phyloP scores from a whole-genome alignment of 2,797 vertebrate species.

The Thamnophis elegans region DNA sequence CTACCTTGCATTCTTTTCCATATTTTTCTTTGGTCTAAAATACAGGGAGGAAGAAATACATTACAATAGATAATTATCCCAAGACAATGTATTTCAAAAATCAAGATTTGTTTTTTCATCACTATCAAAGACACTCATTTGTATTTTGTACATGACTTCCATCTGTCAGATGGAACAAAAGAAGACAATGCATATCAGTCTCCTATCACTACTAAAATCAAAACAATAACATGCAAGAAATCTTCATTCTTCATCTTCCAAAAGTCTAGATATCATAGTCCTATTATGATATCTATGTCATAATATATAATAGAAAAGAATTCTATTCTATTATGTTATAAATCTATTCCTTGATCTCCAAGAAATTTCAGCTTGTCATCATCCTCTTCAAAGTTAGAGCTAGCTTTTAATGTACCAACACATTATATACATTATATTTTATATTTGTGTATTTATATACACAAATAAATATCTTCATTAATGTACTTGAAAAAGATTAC shows the following conservation, averaged over 20 bases:
- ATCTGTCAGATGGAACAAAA: not conserved
- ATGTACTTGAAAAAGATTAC: not conserved
- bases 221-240: not conserved
- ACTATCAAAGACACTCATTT: not conserved
- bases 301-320: no score
- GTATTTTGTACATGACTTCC: not conserved
- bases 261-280: not conserved
- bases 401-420: not conserved
- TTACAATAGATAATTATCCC: conserved; percentile 8
- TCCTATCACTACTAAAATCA: not conserved
- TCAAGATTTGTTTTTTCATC: not conserved
- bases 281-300: not conserved
- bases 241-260: not conserved
- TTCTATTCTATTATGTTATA: no score
- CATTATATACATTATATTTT: no score
- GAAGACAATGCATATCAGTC: not conserved
- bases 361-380: not conserved
- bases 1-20: conserved; percentile 98
- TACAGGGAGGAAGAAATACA: conserved; percentile 36
- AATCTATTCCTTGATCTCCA: not conserved
- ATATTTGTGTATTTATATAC: no score
- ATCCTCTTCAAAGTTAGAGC: not conserved
- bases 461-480: not conserved
- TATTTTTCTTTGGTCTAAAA: conserved; percentile 98
- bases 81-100: not conserved